These are phyloP conservation scores for Lanistes nyassanus DNA, from an alignment of 1,140 invertebrate genomes.

Conservation along the genomic window DNA sequence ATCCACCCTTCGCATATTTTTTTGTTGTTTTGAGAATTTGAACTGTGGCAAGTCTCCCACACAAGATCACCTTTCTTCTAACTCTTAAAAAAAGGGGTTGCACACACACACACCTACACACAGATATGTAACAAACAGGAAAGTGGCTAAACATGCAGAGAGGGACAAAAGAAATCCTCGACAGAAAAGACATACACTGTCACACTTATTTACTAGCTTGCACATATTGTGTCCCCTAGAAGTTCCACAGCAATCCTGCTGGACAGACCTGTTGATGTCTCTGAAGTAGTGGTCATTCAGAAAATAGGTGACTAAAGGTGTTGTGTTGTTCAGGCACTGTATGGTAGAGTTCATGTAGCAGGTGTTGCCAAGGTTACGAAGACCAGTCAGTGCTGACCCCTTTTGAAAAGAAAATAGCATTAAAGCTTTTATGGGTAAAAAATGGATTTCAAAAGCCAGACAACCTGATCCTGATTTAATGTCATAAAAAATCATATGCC, in stretches of 20 bases:
- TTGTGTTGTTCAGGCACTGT: conserved; percentile 74
- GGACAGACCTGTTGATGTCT: conserved; percentile 61
- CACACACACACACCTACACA: neutral
- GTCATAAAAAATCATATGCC: too few relatives aligned
- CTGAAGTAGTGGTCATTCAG: conserved; percentile 61
- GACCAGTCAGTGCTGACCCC: conserved; percentile 78
- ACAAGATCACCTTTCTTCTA: too few relatives aligned
- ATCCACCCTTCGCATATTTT: too few relatives aligned
- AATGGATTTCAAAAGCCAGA: too few relatives aligned
- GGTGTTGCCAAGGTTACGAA: conserved; percentile 77
- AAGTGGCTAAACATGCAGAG: neutral
- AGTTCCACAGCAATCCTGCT: neutral
- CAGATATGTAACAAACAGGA: neutral
- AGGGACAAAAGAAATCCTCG: neutral
- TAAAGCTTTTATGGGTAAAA: too few relatives aligned
- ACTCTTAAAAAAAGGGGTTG: too few relatives aligned
- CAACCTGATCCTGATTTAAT: too few relatives aligned
- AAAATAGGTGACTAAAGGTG: conserved; percentile 80
- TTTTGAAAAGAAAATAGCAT: conserved; percentile 24
- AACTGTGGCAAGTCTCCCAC: too few relatives aligned
- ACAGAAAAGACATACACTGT: neutral
- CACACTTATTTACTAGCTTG: neutral
- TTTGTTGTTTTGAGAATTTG: too few relatives aligned
- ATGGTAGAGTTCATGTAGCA: conserved; percentile 81
- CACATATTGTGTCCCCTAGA: too few relatives aligned